Base-by-base conservation (phyloP, 2,797 vertebrate species). In the Gymnopithys bicolor region DNA sequence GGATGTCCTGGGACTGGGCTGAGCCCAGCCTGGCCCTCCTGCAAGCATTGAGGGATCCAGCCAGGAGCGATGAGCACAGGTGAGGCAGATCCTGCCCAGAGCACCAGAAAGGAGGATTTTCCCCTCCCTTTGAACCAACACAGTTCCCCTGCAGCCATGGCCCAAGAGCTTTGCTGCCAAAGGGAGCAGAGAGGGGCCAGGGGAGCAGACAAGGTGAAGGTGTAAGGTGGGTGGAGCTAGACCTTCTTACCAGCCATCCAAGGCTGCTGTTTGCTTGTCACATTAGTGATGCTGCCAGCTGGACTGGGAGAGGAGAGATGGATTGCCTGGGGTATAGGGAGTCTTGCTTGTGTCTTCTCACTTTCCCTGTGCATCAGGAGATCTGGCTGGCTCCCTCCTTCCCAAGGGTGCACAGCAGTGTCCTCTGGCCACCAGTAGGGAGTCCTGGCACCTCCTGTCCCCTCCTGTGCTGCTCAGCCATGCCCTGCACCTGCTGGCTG, bases 281-380 rank as follows among this genome's bases (percentile, higher is more conserved):
- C 69, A 32, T 63, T 9, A 39, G 62, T 35, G 63, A 46, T 28
- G 66, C 90, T 91, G 81, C 87, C 5, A 58, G 74, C 78, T 19
- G 55, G 60, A 51, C 49, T 53, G 43, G 48, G 69, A 51, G 41
- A 49, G 77, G 28, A 62, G 55, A 56, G 9, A 33, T 91, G 78
- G 46, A 28, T 28, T 51, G 53, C 84, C 78, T 78, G 85, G 28
- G 58, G 49, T 78, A 60, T 28, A 1, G 12, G 53, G 67, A 35
- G 49, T 22, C 49, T 35, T 48, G 74, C 37, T 84, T 89, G 75
- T 71, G 48, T 87, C 63, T 78, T 82, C 75, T 82, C 66, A 48
- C 70, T 84, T 89, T 45, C 27, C 3, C 63, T 59, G 64, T 17
- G 49, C 45, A 22, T 43, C 84, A 81, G 53, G 49, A 66, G 52